Evolutionary conservation across 2,113 vertebrate genomes (phyloP).

Genomic region (Aplodontia rufa): DNA sequence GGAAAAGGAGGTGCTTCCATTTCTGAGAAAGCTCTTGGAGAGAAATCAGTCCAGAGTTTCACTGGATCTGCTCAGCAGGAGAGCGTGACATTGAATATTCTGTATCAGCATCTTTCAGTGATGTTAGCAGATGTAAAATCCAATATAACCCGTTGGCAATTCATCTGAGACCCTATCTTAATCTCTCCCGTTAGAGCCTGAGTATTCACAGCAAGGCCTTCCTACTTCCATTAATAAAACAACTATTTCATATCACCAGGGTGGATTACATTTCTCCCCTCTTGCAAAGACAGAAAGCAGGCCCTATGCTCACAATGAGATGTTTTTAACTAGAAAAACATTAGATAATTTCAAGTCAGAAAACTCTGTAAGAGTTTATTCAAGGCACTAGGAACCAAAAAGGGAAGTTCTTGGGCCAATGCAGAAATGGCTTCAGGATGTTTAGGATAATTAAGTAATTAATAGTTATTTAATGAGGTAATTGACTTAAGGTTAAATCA

Average conservation of each 20-base stretch:
- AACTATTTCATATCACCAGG: background rate
- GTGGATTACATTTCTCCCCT: background rate
- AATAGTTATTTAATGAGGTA: background rate
- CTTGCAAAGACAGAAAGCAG: background rate
- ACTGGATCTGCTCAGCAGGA: background rate
- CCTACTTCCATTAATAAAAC: background rate
- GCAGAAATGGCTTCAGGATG: background rate
- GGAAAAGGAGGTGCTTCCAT: background rate
- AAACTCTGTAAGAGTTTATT: background rate
- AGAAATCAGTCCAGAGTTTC: background rate
- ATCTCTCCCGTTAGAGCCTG: background rate
- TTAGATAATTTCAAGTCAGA: background rate
- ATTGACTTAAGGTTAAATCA: background rate
- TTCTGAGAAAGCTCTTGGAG: background rate
- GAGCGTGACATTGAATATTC: background rate
- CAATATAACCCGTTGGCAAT: background rate
- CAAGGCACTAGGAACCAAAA: background rate
- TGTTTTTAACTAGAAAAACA: background rate
- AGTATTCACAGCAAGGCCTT: background rate
- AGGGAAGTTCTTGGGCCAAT: background rate
- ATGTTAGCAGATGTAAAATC: background rate
- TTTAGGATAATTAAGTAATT: slow-evolving; percentile 2
- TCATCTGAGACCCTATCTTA: background rate
- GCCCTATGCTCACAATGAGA: background rate
- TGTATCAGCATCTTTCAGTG: background rate